Base-by-base conservation (phyloP, 2,113 vertebrate species). In the Nesogale talazaci region DNA sequence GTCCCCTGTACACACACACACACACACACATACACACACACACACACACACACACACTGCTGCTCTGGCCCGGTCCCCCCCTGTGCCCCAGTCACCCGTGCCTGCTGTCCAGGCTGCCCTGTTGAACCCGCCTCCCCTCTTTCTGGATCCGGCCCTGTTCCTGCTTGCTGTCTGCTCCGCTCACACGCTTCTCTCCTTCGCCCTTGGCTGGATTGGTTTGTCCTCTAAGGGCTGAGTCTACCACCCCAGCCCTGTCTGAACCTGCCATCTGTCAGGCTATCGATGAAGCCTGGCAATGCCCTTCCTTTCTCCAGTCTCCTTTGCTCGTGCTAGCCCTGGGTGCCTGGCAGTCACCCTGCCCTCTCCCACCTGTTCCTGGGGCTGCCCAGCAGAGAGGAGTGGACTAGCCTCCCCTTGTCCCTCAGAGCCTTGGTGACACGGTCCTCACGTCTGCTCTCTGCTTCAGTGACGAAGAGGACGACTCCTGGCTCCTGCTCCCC, bases 401-500 rank as follows among this genome's bases (percentile, higher is more conserved):
- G 46, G 88, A 63, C 56, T 29, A 14, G 29, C 42, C 52, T 94
- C 72, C 57, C 0, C 0, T 40, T 34, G 67, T 42, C 42, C 27
- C 85, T 80, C 52, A n/a, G 25, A 40, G 6, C 74, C 74, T 90
- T 69, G 20, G 52, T n/a, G 36, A 27, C n/a, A 52, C 9, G 2
- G n/a, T 75, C 57, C 34, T 11, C 22, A n/a, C 2, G 3, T 80
- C 79, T 74, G 29, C n/a, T 90, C 83, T 92, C 82, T 96, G 34
- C 52, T 75, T 84, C 97, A 99, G 99, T 14, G 99, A 99, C 0
- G 99, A 99, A 72, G 99, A 99, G 0, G 98, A 98, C 31, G 96
- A 95, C 81, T 97, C 97, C 0, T 98, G 98, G 95, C 96, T 98
- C 70, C 96, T 97, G 27, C 94, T 95, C 77, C 93, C 90, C 1